phyloP scores from a whole-genome alignment of 1,140 invertebrate species.

The Saccostrea cuccullata region DNA sequence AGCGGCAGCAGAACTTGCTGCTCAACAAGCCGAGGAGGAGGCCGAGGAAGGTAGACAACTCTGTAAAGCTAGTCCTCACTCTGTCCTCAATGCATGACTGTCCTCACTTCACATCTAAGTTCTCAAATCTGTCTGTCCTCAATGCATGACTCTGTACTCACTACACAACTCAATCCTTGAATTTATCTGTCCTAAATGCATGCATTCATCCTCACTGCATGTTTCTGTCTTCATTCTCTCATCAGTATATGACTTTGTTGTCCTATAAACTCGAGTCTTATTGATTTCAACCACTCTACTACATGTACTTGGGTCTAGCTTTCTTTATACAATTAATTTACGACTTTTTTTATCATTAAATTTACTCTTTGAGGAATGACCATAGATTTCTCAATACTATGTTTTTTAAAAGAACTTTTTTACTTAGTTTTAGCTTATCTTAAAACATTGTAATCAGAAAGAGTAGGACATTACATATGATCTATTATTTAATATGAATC shows the following conservation, averaged over 20 bases:
- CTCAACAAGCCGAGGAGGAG: conserved; percentile 24
- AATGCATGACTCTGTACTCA: not conserved
- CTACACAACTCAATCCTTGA: not conserved
- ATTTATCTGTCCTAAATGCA: not conserved
- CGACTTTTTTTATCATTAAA: too few species aligned
- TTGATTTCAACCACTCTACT: too few species aligned
- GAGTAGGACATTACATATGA: too few species aligned
- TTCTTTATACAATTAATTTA: too few species aligned
- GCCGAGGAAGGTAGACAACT: conserved; percentile 43
- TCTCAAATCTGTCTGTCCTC: not conserved
- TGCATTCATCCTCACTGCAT: not conserved
- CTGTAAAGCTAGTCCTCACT: not conserved
- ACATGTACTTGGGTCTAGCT: too few species aligned
- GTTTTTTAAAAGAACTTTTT: too few species aligned
- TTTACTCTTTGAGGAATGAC: too few species aligned
- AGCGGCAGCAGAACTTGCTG: conserved; percentile 20
- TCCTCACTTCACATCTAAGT: not conserved
- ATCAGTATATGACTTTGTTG: not conserved
- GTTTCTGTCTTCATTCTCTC: not conserved
- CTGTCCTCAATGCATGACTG: not conserved
- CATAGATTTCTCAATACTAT: too few species aligned
- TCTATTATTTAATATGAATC: too few species aligned
- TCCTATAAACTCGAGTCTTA: too few species aligned
- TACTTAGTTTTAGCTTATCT: too few species aligned
- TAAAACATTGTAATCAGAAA: too few species aligned